Conservation (phyloP, 1,140 invertebrate genomes). For the Nasonia giraulti region DNA sequence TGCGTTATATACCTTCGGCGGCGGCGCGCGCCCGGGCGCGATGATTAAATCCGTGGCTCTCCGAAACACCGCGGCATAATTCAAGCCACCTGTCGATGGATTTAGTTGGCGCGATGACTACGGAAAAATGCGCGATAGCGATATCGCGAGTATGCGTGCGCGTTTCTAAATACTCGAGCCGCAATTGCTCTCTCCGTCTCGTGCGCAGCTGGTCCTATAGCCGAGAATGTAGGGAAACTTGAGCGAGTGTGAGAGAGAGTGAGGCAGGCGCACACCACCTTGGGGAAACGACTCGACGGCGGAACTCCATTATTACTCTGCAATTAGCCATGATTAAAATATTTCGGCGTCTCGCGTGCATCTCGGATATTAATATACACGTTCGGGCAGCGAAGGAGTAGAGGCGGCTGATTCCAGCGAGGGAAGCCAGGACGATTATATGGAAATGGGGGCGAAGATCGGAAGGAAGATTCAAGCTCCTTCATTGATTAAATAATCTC, state of each 20-base stretch:
- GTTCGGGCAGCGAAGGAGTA: conserved; percentile 55
- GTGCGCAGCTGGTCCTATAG: too few relatives aligned
- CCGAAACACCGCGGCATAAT: conserved; percentile 37
- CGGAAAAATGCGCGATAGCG: not conserved
- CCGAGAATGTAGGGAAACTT: conserved; percentile 41
- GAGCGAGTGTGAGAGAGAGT: not conserved
- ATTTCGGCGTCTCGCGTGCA: conserved; percentile 74
- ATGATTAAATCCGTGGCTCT: conserved; percentile 48
- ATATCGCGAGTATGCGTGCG: too few relatives aligned
- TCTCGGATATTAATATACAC: conserved; percentile 73
- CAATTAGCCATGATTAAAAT: conserved; percentile 76
- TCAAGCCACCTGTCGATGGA: not conserved
- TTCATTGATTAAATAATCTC: conserved; percentile 72
- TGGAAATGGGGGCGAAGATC: conserved; percentile 58
- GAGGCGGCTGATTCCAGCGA: conserved; percentile 4
- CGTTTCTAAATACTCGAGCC: conserved; percentile 42
- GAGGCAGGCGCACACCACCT: conserved; percentile 19
- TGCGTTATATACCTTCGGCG: not conserved
- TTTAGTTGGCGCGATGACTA: not conserved
- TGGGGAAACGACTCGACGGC: conserved; percentile 53
- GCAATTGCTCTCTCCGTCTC: conserved; percentile 1
- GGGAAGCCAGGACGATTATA: conserved; percentile 43
- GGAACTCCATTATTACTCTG: conserved; percentile 75
- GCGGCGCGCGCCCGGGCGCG: not conserved
- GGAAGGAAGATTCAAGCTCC: conserved; percentile 65